Evolutionary conservation across 2,113 vertebrate genomes (phyloP), one percentile per base, ranked within the genome.

Genomic region (Poecilia latipinna): DNA sequence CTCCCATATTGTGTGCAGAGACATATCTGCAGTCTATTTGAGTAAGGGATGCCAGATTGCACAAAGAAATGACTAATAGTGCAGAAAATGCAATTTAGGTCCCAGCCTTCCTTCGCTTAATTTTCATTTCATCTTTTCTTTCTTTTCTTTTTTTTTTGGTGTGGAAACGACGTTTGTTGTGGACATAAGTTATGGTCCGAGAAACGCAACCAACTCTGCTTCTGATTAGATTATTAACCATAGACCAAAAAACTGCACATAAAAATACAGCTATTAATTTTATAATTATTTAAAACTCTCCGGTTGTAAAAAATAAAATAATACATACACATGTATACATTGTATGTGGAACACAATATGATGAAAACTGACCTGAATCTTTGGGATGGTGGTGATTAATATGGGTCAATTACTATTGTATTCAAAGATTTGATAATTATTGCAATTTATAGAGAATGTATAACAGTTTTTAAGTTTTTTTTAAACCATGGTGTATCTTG

Each of bases 1-100:
- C 37, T 69, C 31, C 6, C 64, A 37, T 17, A 51, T 22, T 68
- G 75, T 51, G 26, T 60, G 19, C 19, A 44, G 31, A 64, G 29
- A 65, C 73, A 51, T 64, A 63, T 72, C 62, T 44, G 22, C 19
- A 69, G n/a, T 75, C 82, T n/a, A 76, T 86, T 80, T 84, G 24
- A 61, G 42, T 64, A 72, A 65, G 37, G 42, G 31, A 54, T 61
- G 26, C 54, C 28, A 37, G 51, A 75, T 65, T 77, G 44, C 32
- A 57, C 29, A 31, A 31, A 71, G 32, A 42, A 72, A 54, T 39
- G 60, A 67, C 22, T 11, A 35, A 64, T 8, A 29, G 24, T 3
- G 8, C 33, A 24, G 48, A 61, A 75, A 77, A 85, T 57, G 26
- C 35, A 65, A 82, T 81, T 75, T 78, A 51, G 74, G 67, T 28